Evolutionary conservation across 2,888 invertebrate species (phyloP).

Genomic region (Megamerina dolium): DNA sequence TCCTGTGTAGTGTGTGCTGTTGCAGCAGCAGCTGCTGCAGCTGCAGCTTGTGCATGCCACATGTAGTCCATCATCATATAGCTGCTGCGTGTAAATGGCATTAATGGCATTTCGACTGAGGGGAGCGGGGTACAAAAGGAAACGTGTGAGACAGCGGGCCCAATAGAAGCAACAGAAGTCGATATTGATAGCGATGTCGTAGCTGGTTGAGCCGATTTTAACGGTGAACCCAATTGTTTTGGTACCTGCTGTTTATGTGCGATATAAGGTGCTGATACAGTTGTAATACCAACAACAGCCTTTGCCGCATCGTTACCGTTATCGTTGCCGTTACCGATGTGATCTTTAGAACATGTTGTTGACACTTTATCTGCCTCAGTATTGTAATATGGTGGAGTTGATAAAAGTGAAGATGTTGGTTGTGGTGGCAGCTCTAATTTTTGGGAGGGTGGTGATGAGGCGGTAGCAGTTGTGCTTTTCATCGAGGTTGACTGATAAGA

Average conservation of each 20-base stretch:
- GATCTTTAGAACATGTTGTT: slow-evolving; percentile 11
- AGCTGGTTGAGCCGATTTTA: slow-evolving; percentile 40
- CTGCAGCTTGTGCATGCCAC: slow-evolving; percentile 60
- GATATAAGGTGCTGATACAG: slow-evolving; percentile 25
- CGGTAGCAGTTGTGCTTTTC: too few relatives aligned
- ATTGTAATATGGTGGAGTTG: too few relatives aligned
- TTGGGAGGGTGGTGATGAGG: too few relatives aligned
- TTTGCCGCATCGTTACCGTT: too few relatives aligned
- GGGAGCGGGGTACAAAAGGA: too few relatives aligned
- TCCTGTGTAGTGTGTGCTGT: slow-evolving; percentile 20
- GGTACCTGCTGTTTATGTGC: slow-evolving; percentile 28
- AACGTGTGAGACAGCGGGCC: slow-evolving; percentile 27
- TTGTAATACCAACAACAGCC: slow-evolving; percentile 33
- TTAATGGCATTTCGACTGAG: slow-evolving; percentile 41
- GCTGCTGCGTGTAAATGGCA: slow-evolving; percentile 60
- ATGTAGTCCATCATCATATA: slow-evolving; percentile 73
- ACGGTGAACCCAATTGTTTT: slow-evolving; percentile 19
- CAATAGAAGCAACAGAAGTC: slow-evolving; percentile 44
- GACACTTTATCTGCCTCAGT: too few relatives aligned
- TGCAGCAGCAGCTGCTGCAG: slow-evolving; percentile 20
- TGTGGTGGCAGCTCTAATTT: slow-evolving; percentile 6
- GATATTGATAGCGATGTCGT: slow-evolving; percentile 41
- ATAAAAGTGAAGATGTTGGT: too few relatives aligned
- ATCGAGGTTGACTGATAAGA: too few relatives aligned
- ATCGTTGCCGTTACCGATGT: slow-evolving; percentile 24